Conservation (phyloP, 2,113 vertebrate genomes). For the Gorsachius goisagi region DNA sequence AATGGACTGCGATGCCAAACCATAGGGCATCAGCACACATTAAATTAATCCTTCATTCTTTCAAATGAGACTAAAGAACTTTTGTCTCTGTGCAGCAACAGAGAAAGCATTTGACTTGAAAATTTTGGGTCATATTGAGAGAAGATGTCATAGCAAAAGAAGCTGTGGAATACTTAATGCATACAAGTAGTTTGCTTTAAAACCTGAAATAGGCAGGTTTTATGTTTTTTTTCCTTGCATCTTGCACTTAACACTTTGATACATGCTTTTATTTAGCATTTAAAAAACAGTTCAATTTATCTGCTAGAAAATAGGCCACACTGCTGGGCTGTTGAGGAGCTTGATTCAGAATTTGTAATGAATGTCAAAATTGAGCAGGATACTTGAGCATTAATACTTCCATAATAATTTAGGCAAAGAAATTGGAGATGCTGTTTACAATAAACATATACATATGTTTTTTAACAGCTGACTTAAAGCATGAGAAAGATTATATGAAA, state of each 20-base stretch:
- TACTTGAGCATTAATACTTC: neutral
- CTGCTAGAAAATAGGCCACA: neutral
- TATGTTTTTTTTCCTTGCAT: neutral
- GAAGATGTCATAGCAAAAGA: neutral
- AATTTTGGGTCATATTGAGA: neutral
- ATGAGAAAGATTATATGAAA: neutral
- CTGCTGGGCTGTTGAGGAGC: neutral
- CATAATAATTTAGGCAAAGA: neutral
- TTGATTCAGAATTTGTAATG: neutral
- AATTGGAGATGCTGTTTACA: neutral
- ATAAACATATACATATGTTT: neutral
- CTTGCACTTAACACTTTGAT: neutral
- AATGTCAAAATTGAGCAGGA: neutral
- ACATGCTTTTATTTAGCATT: neutral
- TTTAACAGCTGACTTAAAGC: neutral
- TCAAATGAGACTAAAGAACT: slow-evolving; percentile 17
- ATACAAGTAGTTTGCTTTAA: neutral
- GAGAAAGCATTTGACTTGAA: slow-evolving; percentile 36
- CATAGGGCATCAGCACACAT: slow-evolving; percentile 14
- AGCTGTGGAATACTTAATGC: neutral
- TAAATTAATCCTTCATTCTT: slow-evolving; percentile 9
- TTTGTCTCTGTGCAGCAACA: neutral
- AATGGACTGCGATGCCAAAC: slow-evolving; percentile 47
- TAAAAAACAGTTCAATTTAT: neutral
- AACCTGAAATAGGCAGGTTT: neutral